Base-by-base conservation (phyloP, 2,797 vertebrate species). In the Anguilla obscura region DNA sequence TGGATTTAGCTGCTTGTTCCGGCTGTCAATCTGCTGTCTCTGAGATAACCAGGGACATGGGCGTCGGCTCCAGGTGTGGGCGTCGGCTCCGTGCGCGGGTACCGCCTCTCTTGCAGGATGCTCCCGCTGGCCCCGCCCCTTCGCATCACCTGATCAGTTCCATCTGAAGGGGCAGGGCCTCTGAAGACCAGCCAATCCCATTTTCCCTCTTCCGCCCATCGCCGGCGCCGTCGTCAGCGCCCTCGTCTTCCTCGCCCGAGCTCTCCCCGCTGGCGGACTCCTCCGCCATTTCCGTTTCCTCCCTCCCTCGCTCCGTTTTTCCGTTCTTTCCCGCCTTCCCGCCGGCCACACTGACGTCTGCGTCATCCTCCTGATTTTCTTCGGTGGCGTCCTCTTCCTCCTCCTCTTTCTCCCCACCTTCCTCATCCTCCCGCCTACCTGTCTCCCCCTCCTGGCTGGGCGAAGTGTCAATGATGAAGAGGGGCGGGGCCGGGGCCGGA, bases 161-260 rank as follows among this genome's bases (percentile, higher is more conserved):
- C 9, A 84, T 84, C 79, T 84, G 33, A 45, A 33, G 79, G 21
- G 33, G 36, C 7, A 16, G 14, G 0, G 63, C 2, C 36, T 33
- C 63, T 10, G 36, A 10, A 82, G 84, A 14, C 54, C 56, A 71
- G 27, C 9, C 24, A 0, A 86, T 52, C 21, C 69, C 85, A 74
- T 54, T 60, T 24, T 16, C 63, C 36, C 30, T 82, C 16, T 24
- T 33, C 54, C 12, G 71, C 56, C 40, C 58, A n/a, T 71, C n/a
- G 40, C 45, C 63, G 40, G 40, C 3, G 58, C 45, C 36, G 52
- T 88, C 88, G 33, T 84, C 50, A 30, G 90, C 89, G 1, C 89
- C 91, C 14, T 33, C 48, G 0, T 93, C 93, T 14, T 95, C 95
- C 0, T 95, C 94, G 0, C 90, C 94, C 0, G 93, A 94, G 80